These are phyloP conservation scores for Adelges cooleyi DNA, from an alignment of 1,140 invertebrate genomes.

Conservation along the genomic window DNA sequence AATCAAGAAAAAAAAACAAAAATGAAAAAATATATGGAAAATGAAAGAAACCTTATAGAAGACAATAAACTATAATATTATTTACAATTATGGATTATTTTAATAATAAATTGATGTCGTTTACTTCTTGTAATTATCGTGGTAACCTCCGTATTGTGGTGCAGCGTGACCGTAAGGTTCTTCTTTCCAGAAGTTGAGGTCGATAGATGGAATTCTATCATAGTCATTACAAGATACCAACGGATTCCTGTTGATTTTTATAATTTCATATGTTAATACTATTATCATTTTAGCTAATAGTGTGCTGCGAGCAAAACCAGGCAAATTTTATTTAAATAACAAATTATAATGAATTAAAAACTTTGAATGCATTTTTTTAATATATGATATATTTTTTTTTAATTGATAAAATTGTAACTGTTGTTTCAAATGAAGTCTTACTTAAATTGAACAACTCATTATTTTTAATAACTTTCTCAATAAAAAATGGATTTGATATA, in stretches of 20 bases:
- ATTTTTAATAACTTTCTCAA: too few species aligned
- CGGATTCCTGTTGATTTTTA: constrained; percentile 58
- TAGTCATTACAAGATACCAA: constrained; percentile 47
- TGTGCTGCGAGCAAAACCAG: too few species aligned
- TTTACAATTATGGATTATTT: constrained; percentile 11
- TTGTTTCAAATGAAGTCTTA: too few species aligned
- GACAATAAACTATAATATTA: constrained; percentile 17
- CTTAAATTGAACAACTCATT: too few species aligned
- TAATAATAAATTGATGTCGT: constrained; percentile 11
- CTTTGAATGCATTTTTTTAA: too few species aligned
- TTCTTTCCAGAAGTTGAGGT: constrained; percentile 41
- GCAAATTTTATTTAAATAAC: too few species aligned
- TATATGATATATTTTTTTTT: too few species aligned
- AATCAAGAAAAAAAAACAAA: background rate
- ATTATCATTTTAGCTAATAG: too few species aligned
- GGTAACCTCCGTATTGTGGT: constrained; percentile 15
- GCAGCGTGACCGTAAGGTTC: constrained; percentile 12
- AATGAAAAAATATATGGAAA: background rate
- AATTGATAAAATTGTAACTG: too few species aligned
- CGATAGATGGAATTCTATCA: constrained; percentile 46
- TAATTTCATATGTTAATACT: too few species aligned
- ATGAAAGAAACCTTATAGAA: constrained; percentile 24
- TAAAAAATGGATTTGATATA: too few species aligned
- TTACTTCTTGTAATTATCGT: constrained; percentile 28
- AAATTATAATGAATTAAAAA: too few species aligned